Conservation (phyloP, 1,140 invertebrate genomes). For the Pogonus chalceus region DNA sequence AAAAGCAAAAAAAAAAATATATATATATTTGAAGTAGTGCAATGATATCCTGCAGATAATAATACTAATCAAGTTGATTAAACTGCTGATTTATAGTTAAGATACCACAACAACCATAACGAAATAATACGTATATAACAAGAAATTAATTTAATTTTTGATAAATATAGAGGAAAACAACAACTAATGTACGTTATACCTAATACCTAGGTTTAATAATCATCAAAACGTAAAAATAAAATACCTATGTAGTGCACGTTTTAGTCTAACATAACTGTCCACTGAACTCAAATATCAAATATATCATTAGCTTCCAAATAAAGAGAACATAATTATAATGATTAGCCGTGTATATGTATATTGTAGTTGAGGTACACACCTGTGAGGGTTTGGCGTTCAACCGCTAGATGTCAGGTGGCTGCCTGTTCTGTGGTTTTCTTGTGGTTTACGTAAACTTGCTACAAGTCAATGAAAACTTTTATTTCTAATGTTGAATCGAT, state of each 20-base stretch:
- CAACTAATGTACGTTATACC: not conserved
- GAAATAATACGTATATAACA: too few relatives aligned
- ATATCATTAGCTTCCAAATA: constrained; percentile 7
- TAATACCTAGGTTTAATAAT: constrained; percentile 1
- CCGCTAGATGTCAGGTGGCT: constrained; percentile 4
- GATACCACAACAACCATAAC: not conserved
- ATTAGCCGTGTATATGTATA: not conserved
- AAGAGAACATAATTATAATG: constrained; percentile 5
- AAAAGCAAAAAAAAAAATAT: not conserved
- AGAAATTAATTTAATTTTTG: constrained; percentile 7
- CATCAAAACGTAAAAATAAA: not conserved
- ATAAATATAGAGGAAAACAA: not conserved
- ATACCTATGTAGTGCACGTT: not conserved
- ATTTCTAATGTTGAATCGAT: not conserved
- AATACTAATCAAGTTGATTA: not conserved
- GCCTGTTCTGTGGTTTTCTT: not conserved
- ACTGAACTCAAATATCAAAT: constrained; percentile 2
- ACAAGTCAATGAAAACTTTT: not conserved
- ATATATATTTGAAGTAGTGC: not conserved
- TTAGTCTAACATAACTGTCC: not conserved
- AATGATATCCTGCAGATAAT: too few relatives aligned
- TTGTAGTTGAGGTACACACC: not conserved
- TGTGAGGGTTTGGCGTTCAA: not conserved
- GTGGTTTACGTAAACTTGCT: not conserved
- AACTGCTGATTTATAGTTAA: not conserved